Evolutionary conservation across 2,888 invertebrate genomes (phyloP).

Genomic region (Exephanes ischioxanthus): DNA sequence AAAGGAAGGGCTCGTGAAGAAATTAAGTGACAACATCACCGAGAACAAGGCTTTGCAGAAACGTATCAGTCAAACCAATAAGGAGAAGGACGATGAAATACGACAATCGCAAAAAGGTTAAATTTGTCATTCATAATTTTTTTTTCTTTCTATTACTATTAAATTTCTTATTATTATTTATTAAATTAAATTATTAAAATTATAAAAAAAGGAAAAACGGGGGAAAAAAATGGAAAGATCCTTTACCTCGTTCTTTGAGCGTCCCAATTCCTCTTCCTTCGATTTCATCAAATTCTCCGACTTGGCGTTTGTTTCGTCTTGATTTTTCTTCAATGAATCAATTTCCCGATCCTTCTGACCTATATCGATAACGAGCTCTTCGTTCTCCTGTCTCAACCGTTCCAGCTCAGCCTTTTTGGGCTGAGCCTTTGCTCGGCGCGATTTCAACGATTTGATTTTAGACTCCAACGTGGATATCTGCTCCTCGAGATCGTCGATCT

Average conservation of each 20-base stretch:
- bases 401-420: slow-evolving; percentile 73
- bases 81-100: slow-evolving; percentile 80
- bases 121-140: slow-evolving; percentile 2
- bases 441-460: slow-evolving; percentile 55
- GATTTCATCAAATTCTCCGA: slow-evolving; percentile 77
- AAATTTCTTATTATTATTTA: neutral
- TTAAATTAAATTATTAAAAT: too few relatives aligned
- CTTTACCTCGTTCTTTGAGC: slow-evolving; percentile 73
- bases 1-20: slow-evolving; percentile 57
- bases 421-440: slow-evolving; percentile 68
- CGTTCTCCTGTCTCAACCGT: slow-evolving; percentile 70
- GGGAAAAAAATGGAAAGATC: too few relatives aligned
- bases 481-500: slow-evolving; percentile 29
- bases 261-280: slow-evolving; percentile 76
- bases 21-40: slow-evolving; percentile 42
- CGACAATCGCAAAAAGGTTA: slow-evolving; percentile 77
- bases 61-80: slow-evolving; percentile 62
- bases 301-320: slow-evolving; percentile 75
- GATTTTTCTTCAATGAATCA: slow-evolving; percentile 76
- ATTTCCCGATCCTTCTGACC: slow-evolving; percentile 76
- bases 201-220: too few relatives aligned
- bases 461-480: slow-evolving; percentile 30
- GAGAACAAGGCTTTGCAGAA: slow-evolving; percentile 61
- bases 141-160: neutral
- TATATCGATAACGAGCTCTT: slow-evolving; percentile 71